Evolutionary conservation across 2,888 invertebrate species (phyloP), one percentile per base, ranked within the genome.

Genomic region (Mongoloraphidia duomilia): DNA sequence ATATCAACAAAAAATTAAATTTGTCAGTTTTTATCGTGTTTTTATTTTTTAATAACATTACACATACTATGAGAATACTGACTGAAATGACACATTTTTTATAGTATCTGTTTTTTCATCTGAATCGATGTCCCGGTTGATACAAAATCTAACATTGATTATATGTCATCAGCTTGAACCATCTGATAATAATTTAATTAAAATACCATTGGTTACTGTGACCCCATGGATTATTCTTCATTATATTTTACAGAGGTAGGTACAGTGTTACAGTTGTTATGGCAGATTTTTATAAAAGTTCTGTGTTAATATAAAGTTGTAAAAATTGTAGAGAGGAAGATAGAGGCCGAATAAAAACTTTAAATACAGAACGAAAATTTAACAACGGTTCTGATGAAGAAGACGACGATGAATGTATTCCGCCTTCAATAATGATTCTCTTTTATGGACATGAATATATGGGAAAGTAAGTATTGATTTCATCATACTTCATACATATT

Each of bases 371-470:
- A 58, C 51, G 62, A 8, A 64, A 65, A 52, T 61, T 58, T 50
- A 63, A 63, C 43, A 56, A 58, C 42, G 53, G 50, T 34, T 45
- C 49, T 37, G 56, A 40, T 53, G 57, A 60, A 6, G 66, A 68
- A 34, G 69, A 71, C 37, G 69, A 70, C 40, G 68, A 73, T 10
- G 78, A 79, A 53, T 79, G 77, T 49, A 67, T 86, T 26, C 84
- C 86, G 2, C 73, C 80, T 44, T 84, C 89, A 1, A 69, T 91
- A 45, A 76, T 82, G 67, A 72, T 90, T 51, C 70, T 93, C 49
- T 85, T 87, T 61, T 79, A 83, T 40, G 90, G 82, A 2, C 92
- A 92, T 64, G 89, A 91, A 58, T 85, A 85, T 62, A 71, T 92
- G 41, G 90, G 90, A 50, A 73, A 69, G 63, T 75, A 69, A 60